Base-by-base conservation (phyloP, 2,113 vertebrate genomes). In the Trogon surrucura region DNA sequence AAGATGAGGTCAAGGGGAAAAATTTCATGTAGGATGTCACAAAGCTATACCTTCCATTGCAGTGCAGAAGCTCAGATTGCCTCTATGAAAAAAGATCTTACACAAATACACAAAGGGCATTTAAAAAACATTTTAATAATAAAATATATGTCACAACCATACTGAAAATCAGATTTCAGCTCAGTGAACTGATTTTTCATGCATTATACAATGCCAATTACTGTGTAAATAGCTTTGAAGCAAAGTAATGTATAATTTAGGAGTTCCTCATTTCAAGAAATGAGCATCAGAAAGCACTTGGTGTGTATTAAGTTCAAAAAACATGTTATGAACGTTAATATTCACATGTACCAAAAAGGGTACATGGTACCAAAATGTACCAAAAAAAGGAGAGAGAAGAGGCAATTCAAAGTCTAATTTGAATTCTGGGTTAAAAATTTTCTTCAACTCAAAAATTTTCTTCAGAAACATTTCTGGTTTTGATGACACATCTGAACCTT, bases 71-170 rank as follows among this genome's bases (percentile, higher is more conserved):
- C 70, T 97, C 81, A 74, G 91, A 91, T 56, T 83, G 75, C 67
- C 41, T 81, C 82, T 88, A 86, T 91, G 91, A 95, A 95, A 96
- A 92, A 95, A 93, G 22, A 15, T 94, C 72, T 92, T 95, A 89
- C 65, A 94, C 27, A 96, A 97, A 97, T 83, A 93, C 57, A 95
- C 74, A 97, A 95, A 96, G 75, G 60, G 20, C 87, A 97, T 95
- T 97, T 98, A 58, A 95, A 97, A 97, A 95, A 51, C 8, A 65
- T 64, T 95, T 97, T 94, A 96, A 97, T 97, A 97, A 96, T 94
- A 95, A 97, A 97, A 95, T 96, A 89, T 88, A 97, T 90, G 78
- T 95, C 94, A 97, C 78, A 95, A 80, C 69, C 70, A 93, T 93
- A 85, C 79, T 84, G 88, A 89, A 98, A 96, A 94, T 78, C 85